A percentile compares a stretch with the other conserved stretches of the same genome.
These are phyloP conservation scores for Talpa occidentalis DNA, from an alignment of 2,113 vertebrate genomes.

Conservation along the genomic window DNA sequence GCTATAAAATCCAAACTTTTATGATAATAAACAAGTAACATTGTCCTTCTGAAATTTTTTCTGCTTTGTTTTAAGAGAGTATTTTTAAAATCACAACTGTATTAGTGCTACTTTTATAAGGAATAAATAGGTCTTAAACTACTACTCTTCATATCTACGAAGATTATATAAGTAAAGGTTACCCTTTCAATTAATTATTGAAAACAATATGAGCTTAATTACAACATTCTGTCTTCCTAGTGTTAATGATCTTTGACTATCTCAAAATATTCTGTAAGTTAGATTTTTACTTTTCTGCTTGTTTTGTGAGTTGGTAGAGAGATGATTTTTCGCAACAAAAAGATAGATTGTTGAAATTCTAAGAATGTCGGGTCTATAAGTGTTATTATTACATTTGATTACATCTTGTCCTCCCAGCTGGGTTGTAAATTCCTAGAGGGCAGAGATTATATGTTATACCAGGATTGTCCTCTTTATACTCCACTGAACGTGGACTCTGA, in stretches of 20 bases:
- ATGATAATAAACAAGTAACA: background rate
- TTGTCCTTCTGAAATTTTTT: background rate
- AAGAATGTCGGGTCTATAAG: background rate
- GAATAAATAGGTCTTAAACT: background rate
- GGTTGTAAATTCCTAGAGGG: background rate
- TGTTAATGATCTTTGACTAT: background rate
- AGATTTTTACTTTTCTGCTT: slow-evolving; percentile 5
- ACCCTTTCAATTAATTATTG: slow-evolving; percentile 1
- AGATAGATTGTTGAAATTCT: background rate
- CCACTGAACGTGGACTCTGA: background rate
- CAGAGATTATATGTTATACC: background rate
- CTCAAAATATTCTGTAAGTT: slow-evolving; percentile 27
- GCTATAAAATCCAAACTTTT: background rate
- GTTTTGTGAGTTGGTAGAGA: background rate
- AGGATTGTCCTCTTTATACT: background rate
- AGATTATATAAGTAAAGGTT: background rate
- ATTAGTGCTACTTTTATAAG: background rate
- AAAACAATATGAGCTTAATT: background rate
- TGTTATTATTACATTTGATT: background rate
- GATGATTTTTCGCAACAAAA: background rate
- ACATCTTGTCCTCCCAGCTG: background rate
- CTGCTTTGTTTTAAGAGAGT: background rate
- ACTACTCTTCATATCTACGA: background rate
- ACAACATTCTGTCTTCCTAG: background rate
- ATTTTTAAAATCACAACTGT: background rate